Conservation (phyloP, 2,888 invertebrate species). For the Cartodere bifasciata region DNA sequence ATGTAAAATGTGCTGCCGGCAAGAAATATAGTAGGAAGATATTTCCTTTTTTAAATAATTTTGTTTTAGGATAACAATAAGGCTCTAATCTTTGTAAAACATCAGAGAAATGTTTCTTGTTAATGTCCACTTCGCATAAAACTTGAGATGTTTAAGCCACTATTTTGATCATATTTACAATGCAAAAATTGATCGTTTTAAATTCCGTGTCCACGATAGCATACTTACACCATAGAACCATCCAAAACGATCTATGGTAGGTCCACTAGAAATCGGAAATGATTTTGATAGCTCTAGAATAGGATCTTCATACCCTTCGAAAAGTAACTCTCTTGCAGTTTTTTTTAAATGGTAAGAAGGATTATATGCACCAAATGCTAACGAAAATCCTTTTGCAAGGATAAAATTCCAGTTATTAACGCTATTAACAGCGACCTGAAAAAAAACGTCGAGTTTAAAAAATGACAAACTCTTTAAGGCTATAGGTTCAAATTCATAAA, state of each 20-base stretch:
- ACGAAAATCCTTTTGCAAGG: slow-evolving; percentile 45
- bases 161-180: too few relatives aligned
- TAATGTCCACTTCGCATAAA: too few relatives aligned
- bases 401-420: slow-evolving; percentile 46
- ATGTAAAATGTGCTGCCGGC: too few relatives aligned
- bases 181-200: too few relatives aligned
- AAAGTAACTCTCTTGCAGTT: slow-evolving; percentile 56
- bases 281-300: slow-evolving; percentile 53
- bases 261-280: slow-evolving; percentile 40
- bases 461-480: too few relatives aligned
- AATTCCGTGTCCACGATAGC: too few relatives aligned
- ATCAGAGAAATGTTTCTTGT: too few relatives aligned
- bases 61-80: too few relatives aligned
- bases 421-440: slow-evolving; percentile 46
- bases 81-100: too few relatives aligned
- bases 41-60: too few relatives aligned
- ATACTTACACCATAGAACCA: slow-evolving; percentile 62
- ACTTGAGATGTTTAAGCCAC: too few relatives aligned
- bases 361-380: slow-evolving; percentile 42
- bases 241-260: slow-evolving; percentile 66
- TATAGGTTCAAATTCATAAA: too few relatives aligned
- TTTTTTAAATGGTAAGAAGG: slow-evolving; percentile 47
- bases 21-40: neutral
- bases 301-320: slow-evolving; percentile 68
- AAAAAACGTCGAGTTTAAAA: slow-evolving; percentile 10